phyloP scores from a whole-genome alignment of 1,140 invertebrate genomes.

The Sycobia sp. region DNA sequence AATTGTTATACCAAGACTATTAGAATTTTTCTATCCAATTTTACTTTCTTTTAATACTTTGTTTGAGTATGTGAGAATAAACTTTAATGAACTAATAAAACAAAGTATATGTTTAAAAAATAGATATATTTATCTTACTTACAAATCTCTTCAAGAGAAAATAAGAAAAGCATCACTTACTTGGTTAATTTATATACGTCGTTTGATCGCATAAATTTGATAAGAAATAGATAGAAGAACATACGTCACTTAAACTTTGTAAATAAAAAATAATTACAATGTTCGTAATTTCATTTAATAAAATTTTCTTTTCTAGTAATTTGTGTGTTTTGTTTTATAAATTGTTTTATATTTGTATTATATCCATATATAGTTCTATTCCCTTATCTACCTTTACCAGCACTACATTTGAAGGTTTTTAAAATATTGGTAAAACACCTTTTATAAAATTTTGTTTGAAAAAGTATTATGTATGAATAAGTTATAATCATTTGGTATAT shows the following conservation, averaged over 20 bases:
- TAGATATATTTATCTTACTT: not conserved
- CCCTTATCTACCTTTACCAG: too few species aligned
- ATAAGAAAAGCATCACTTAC: not conserved
- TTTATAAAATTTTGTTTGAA: too few species aligned
- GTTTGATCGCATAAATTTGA: slow-evolving; percentile 11
- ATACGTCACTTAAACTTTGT: slow-evolving; percentile 3
- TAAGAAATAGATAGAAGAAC: not conserved
- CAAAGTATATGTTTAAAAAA: not conserved
- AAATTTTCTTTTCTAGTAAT: too few species aligned
- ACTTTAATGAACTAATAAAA: not conserved
- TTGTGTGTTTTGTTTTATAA: too few species aligned
- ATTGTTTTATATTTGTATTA: too few species aligned
- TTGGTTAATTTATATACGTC: not conserved
- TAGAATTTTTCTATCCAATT: slow-evolving; percentile 14
- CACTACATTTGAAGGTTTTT: too few species aligned
- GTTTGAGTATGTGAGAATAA: slow-evolving; percentile 3
- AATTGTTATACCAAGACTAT: slow-evolving; percentile 5
- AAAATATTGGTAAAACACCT: too few species aligned
- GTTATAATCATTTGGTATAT: too few species aligned
- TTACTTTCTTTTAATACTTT: slow-evolving; percentile 25
- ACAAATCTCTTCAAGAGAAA: not conserved
- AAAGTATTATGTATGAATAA: too few species aligned
- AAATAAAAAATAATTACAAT: slow-evolving; percentile 18
- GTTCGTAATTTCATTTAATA: slow-evolving; percentile 28
- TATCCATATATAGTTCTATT: too few species aligned